Percentiles rank a stretch among this genome's conserved stretches.
phyloP scores from a whole-genome alignment of 2,888 invertebrate species.

The Leptogaster cylindrica region DNA sequence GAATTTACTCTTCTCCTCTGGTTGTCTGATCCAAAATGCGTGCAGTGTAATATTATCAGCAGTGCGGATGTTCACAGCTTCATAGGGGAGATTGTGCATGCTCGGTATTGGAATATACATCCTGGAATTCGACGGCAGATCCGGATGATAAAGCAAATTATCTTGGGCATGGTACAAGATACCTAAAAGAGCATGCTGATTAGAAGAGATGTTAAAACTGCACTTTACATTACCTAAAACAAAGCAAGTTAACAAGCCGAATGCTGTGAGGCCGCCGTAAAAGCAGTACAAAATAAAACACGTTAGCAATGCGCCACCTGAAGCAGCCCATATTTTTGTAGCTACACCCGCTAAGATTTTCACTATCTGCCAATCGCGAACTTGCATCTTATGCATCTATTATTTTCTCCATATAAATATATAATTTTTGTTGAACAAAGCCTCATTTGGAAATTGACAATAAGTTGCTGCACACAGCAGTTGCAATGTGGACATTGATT shows the following conservation, averaged over 20 bases:
- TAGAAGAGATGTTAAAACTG: neutral
- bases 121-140: slow-evolving; percentile 86
- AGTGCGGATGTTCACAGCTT: slow-evolving; percentile 78
- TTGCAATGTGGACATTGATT: neutral
- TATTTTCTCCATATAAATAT: slow-evolving; percentile 1
- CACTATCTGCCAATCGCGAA: slow-evolving; percentile 47
- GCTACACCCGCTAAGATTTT: slow-evolving; percentile 47
- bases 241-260: slow-evolving; percentile 73
- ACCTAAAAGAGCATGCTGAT: slow-evolving; percentile 64
- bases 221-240: slow-evolving; percentile 67
- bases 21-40: slow-evolving; percentile 81
- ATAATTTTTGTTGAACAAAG: neutral
- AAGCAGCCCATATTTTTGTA: slow-evolving; percentile 76
- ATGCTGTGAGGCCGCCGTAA: slow-evolving; percentile 78
- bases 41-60: slow-evolving; percentile 80
- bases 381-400: slow-evolving; percentile 22
- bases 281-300: slow-evolving; percentile 83
- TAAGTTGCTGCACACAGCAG: neutral
- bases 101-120: slow-evolving; percentile 87
- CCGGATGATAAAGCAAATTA: slow-evolving; percentile 85
- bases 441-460: slow-evolving; percentile 3
- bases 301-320: slow-evolving; percentile 74
- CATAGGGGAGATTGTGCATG: slow-evolving; percentile 84
- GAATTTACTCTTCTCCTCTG: slow-evolving; percentile 69
- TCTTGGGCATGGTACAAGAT: slow-evolving; percentile 87